phyloP scores from a whole-genome alignment of 2,797 vertebrate genomes.

The Peromyscus attwateri region DNA sequence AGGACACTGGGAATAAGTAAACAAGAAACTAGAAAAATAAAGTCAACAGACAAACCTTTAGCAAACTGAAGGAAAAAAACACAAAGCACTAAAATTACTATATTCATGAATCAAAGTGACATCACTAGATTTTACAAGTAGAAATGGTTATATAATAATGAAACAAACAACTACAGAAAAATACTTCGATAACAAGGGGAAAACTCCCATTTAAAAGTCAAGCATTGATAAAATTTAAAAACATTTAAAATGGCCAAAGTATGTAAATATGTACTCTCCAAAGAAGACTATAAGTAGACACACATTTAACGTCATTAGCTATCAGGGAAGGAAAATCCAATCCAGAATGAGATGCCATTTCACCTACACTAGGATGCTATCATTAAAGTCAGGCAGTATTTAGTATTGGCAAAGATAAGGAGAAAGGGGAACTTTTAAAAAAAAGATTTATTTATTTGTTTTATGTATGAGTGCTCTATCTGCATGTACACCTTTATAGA shows the following conservation, averaged over 20 bases:
- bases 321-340: neutral
- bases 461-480: too few species aligned
- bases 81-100: neutral
- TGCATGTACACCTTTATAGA: too few species aligned
- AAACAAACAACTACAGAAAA: neutral
- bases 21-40: neutral
- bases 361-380: neutral
- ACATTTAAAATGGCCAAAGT: slow-evolving; percentile 5
- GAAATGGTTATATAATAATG: slow-evolving; percentile 23
- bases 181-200: neutral
- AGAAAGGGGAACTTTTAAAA: neutral
- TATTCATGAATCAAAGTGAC: neutral
- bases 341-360: neutral
- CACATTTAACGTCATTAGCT: neutral
- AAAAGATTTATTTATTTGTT: too few species aligned
- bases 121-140: neutral
- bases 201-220: slow-evolving; percentile 26
- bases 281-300: neutral
- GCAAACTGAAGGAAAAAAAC: slow-evolving; percentile 5
- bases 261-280: neutral
- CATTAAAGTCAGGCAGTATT: neutral
- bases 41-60: neutral
- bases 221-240: neutral
- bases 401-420: neutral
- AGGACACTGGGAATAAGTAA: neutral